phyloP scores from a whole-genome alignment of 2,113 vertebrate genomes.

The Cricetomys ansorgei region DNA sequence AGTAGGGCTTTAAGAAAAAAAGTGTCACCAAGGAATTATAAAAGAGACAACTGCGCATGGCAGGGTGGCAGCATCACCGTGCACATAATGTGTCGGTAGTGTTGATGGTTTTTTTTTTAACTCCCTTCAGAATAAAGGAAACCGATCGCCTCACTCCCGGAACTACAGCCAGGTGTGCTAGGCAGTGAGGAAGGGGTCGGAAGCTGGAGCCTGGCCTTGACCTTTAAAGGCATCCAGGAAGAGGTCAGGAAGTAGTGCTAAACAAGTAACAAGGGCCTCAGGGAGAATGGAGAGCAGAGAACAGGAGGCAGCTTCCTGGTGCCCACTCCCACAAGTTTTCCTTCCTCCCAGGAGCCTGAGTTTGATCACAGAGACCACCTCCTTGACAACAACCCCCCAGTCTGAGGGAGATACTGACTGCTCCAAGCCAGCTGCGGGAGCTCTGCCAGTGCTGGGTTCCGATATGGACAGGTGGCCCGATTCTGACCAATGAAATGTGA shows the following conservation, averaged over 20 bases:
- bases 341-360: background rate
- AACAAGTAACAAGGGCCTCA: fast-evolving
- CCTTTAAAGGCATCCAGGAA: background rate
- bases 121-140: background rate
- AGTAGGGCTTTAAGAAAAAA: slow-evolving; percentile 38
- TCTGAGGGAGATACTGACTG: background rate
- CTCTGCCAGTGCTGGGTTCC: fast-evolving
- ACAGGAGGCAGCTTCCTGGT: fast-evolving
- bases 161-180: fast-evolving
- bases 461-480: background rate
- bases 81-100: background rate
- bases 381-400: background rate
- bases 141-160: background rate
- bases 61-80: background rate
- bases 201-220: background rate
- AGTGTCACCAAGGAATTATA: slow-evolving; percentile 54
- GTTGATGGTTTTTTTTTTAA: slow-evolving; percentile 49
- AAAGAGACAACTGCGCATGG: slow-evolving; percentile 9
- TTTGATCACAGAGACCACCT: background rate
- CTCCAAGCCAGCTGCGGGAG: background rate
- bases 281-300: fast-evolving
- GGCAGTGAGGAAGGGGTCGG: background rate
- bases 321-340: fast-evolving
- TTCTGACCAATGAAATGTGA: background rate
- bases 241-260: fast-evolving